Conservation (phyloP, 2,888 invertebrate genomes). For the Pseudolycoriella hygida region DNA sequence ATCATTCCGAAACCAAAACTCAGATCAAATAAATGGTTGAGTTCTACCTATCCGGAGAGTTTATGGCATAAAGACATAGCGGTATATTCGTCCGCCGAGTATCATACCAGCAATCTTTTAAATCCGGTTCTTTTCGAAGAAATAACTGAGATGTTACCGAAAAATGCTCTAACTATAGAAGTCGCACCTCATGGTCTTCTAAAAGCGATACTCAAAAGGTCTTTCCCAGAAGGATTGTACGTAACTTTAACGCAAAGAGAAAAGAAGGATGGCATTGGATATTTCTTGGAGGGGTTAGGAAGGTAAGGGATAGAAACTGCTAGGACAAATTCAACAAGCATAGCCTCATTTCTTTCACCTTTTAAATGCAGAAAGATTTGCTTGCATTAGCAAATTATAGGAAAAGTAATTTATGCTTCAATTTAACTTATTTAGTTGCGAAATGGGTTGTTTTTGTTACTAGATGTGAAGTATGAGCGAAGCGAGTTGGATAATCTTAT, state of each 20-base stretch:
- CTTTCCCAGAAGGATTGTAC: constrained; percentile 34
- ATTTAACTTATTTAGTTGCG: no score
- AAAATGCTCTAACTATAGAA: constrained; percentile 46
- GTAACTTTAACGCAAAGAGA: constrained; percentile 41
- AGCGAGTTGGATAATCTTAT: no score
- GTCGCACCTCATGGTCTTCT: constrained; percentile 51
- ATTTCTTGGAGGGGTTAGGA: constrained; percentile 29
- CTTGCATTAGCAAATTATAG: no score
- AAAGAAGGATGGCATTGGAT: constrained; percentile 29
- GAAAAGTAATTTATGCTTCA: no score
- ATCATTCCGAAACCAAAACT: constrained; percentile 46
- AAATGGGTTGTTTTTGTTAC: no score
- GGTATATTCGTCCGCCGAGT: constrained; percentile 55
- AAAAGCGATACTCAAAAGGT: constrained; percentile 45
- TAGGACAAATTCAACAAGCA: no score
- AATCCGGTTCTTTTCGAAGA: constrained; percentile 41
- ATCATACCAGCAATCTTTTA: constrained; percentile 71
- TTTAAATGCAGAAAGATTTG: no score
- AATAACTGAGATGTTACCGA: constrained; percentile 39
- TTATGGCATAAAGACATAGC: constrained; percentile 51
- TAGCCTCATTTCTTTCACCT: no score
- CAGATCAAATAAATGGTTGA: constrained; percentile 65
- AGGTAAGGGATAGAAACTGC: constrained; percentile 26
- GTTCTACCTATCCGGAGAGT: constrained; percentile 56
- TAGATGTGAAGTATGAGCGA: no score